Evolutionary conservation across 2,888 invertebrate species (phyloP), one percentile per base, ranked within the genome.

Genomic region (Invenusta paracnida): DNA sequence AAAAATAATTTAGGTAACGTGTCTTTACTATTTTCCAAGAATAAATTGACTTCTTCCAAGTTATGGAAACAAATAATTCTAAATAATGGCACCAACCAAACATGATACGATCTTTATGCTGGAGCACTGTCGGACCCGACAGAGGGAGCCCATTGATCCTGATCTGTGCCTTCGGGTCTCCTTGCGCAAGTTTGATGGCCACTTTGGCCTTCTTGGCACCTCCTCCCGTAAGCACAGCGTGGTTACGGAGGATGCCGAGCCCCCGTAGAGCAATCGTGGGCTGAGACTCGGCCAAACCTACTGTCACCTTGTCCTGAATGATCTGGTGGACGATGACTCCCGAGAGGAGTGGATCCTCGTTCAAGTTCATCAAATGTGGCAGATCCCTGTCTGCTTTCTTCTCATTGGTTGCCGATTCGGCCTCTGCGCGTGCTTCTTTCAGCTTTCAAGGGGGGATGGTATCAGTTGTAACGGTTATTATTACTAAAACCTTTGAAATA

Each of bases 311-410:
- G 17, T 73, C 73, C 73, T n/a, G 73, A 73, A 5, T 73, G 73
- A 73, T 73, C 73, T 73, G 73, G 88, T 91, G 91, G 86, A 89
- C 89, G 17, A 92, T 89, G 13, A 91, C 91, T 0, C 90, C 90
- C 0, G 91, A 91, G 85, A 92, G 88, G 90, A 92, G 90, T 1
- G 91, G 91, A 87, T 92, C 92, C 87, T 92, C 91, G 86, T 92
- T 92, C 31, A 92, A 88, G 88, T 92, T 92, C 85, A 90, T 87
- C 48, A 92, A 87, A 87, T 91, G 90, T 25, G 90, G 89, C 30
- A 89, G 73, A 23, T 5, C 5, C 23, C 5, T 5, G 87, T 29
- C 31, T 13, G 30, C 17, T 25, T 86, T 85, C 48, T 86, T 86
- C 29, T 86, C 23, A 0, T 23, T 66, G 23, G 27, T 25, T 0